A percentile compares a stretch with the other conserved stretches of the same genome.
phyloP scores from a whole-genome alignment of 1,140 invertebrate species.

The Microplitis demolitor region DNA sequence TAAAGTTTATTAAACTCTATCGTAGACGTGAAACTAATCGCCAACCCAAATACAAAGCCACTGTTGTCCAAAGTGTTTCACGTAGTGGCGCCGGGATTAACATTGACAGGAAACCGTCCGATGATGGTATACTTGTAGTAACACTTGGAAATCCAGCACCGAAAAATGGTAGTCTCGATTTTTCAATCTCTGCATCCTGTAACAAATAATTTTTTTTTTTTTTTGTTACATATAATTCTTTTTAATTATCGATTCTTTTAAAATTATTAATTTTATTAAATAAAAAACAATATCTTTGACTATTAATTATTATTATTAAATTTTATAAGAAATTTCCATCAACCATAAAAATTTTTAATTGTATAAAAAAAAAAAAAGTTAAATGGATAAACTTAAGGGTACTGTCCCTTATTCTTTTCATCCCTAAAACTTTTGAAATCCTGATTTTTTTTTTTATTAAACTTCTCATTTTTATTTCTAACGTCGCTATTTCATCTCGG shows the following conservation, averaged over 20 bases:
- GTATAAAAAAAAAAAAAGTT: background rate
- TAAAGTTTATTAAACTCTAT: constrained; percentile 44
- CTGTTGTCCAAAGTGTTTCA: constrained; percentile 58
- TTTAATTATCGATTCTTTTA: too few relatives aligned
- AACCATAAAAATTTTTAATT: too few relatives aligned
- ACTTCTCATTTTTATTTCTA: background rate
- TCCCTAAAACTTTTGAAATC: background rate
- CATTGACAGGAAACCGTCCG: constrained; percentile 52
- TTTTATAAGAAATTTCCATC: too few relatives aligned
- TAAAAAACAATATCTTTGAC: too few relatives aligned
- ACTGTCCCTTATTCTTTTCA: background rate
- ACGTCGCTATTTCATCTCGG: too few relatives aligned
- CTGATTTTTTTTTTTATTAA: background rate
- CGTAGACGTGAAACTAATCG: constrained; percentile 57
- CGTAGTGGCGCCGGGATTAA: constrained; percentile 56
- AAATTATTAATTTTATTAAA: too few relatives aligned
- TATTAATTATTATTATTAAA: too few relatives aligned
- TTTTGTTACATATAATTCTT: background rate
- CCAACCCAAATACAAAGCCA: constrained; percentile 59
- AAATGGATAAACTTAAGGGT: background rate
- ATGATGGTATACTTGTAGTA: constrained; percentile 37
- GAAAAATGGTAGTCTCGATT: constrained; percentile 51
- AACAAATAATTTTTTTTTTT: constrained; percentile 12
- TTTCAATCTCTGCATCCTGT: constrained; percentile 57
- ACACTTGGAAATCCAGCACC: constrained; percentile 40